Evolutionary conservation across 2,888 invertebrate genomes (phyloP).

Genomic region (Troilus luridus): DNA sequence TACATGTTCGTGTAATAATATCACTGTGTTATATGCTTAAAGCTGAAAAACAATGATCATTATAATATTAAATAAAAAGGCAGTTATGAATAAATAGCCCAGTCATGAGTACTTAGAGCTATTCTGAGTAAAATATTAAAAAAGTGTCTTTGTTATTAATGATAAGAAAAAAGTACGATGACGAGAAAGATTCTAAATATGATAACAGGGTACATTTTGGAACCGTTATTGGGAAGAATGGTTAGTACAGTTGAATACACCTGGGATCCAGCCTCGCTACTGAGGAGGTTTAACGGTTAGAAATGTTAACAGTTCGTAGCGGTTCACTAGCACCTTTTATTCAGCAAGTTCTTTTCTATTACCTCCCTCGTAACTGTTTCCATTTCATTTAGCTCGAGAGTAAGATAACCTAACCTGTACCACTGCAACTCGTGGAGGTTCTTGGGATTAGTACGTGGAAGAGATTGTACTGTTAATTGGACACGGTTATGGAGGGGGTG

Average conservation of each 20-base stretch:
- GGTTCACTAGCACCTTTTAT: slow-evolving; percentile 32
- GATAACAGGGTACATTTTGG: neutral
- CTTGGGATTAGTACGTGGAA: too few relatives aligned
- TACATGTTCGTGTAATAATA: too few relatives aligned
- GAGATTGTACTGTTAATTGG: too few relatives aligned
- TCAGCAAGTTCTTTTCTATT: neutral
- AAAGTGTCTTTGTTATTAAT: neutral
- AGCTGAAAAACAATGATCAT: too few relatives aligned
- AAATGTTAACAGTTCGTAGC: slow-evolving; percentile 29
- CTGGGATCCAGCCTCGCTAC: neutral
- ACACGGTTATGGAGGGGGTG: too few relatives aligned
- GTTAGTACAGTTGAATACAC: slow-evolving; percentile 14
- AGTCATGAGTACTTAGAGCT: too few relatives aligned
- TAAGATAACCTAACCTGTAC: neutral
- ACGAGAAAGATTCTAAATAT: neutral
- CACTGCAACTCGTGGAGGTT: too few relatives aligned
- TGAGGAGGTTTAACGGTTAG: neutral
- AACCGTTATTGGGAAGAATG: neutral
- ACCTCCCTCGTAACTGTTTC: neutral
- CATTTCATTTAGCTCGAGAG: neutral
- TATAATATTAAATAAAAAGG: too few relatives aligned
- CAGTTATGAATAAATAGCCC: too few relatives aligned
- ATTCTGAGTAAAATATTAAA: neutral
- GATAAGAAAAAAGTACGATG: neutral
- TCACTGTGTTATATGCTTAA: too few relatives aligned